Percentiles rank a stretch among this genome's conserved stretches.
phyloP scores from a whole-genome alignment of 2,888 invertebrate genomes.

The Anticlea derivata region DNA sequence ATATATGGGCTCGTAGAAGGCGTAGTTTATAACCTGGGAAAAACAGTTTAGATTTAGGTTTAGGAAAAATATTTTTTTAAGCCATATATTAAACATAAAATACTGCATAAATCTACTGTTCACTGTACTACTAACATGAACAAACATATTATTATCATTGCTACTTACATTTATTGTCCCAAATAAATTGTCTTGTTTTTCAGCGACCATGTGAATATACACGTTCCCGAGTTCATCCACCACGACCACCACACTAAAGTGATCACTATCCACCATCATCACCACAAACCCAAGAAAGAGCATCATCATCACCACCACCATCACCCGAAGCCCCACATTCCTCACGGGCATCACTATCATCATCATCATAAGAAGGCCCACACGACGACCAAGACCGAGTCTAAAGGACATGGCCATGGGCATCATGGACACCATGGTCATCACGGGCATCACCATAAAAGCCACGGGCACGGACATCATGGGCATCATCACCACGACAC shows the following conservation, averaged over 20 bases:
- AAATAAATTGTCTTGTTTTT: constrained; percentile 42
- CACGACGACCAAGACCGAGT: constrained; percentile 53
- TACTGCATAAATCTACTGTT: too few relatives aligned
- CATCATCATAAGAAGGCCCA: constrained; percentile 70
- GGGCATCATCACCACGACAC: constrained; percentile 59
- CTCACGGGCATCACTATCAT: constrained; percentile 55
- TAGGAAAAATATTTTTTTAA: too few relatives aligned
- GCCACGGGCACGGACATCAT: constrained; percentile 38
- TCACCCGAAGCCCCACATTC: constrained; percentile 56
- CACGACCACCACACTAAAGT: constrained; percentile 85
- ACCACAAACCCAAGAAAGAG: constrained; percentile 76
- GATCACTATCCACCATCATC: constrained; percentile 82
- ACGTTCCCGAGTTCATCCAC: constrained; percentile 84
- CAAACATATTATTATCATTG: too few relatives aligned
- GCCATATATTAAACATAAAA: too few relatives aligned
- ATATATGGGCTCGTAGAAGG: too few relatives aligned
- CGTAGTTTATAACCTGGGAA: too few relatives aligned
- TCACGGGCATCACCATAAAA: constrained; percentile 46
- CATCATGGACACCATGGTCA: constrained; percentile 50
- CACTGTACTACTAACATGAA: too few relatives aligned
- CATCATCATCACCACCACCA: constrained; percentile 70
- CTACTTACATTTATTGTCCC: too few relatives aligned
- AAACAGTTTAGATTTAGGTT: too few relatives aligned
- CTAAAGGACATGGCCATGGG: constrained; percentile 52
- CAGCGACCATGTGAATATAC: constrained; percentile 84